Evolutionary conservation across 2,797 vertebrate genomes (phyloP).

Genomic region (Perodicticus potto): DNA sequence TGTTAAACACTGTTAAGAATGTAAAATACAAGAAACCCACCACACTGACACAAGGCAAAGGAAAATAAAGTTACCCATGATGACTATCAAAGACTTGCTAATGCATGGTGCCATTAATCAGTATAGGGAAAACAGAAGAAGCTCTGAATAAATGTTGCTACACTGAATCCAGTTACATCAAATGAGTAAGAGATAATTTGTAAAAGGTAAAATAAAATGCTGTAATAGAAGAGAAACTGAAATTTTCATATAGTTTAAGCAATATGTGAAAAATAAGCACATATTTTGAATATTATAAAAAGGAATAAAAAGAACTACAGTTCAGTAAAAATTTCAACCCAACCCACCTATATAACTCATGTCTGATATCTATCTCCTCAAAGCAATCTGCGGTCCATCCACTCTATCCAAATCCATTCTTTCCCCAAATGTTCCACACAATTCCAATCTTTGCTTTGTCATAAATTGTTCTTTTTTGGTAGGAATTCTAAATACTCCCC

Average conservation of each 20-base stretch:
- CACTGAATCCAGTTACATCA: not conserved
- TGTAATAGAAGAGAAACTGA: conserved; percentile 29
- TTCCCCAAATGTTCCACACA: not conserved
- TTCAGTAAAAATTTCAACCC: not conserved
- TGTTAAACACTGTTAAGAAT: not conserved
- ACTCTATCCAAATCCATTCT: not conserved
- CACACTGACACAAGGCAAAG: not conserved
- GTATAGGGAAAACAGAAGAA: not conserved
- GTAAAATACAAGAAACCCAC: conserved; percentile 4
- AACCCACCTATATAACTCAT: conserved; percentile 30
- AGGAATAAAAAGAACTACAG: not conserved
- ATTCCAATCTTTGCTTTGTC: conserved; percentile 39
- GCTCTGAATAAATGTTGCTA: conserved; percentile 17
- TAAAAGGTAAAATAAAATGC: conserved; percentile 44
- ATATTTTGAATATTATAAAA: conserved; percentile 12
- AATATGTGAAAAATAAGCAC: conserved; percentile 57
- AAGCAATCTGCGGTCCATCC: conserved; percentile 50
- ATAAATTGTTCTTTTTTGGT: conserved; percentile 20
- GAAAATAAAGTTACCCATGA: conserved; percentile 44
- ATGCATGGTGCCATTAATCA: conserved; percentile 5
- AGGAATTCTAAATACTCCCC: not conserved
- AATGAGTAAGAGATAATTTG: conserved; percentile 3
- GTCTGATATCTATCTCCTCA: not conserved
- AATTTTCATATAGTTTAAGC: conserved; percentile 42
- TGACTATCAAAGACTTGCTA: not conserved